Evolutionary conservation across 1,140 invertebrate species (phyloP).

Genomic region (Phenacoccus solenopsis): DNA sequence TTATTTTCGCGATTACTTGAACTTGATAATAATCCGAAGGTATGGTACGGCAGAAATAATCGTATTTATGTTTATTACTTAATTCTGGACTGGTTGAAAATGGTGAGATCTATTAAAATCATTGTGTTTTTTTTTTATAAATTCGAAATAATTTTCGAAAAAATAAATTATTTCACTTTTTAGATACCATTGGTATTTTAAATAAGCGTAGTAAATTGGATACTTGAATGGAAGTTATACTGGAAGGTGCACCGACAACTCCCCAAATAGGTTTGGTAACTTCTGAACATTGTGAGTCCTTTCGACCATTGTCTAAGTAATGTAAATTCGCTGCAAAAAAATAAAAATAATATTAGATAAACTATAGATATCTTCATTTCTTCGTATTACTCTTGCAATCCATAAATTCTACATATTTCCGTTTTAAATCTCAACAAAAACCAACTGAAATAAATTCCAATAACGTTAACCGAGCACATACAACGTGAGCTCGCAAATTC

Average conservation of each 20-base stretch:
- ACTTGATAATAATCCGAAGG: constrained; percentile 91
- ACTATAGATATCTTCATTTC: too few relatives aligned
- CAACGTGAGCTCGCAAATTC: too few relatives aligned
- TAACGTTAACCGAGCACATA: too few relatives aligned
- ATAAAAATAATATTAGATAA: too few relatives aligned
- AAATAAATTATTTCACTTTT: background rate
- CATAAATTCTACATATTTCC: too few relatives aligned
- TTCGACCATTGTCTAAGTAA: background rate
- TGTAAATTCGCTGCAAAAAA: background rate
- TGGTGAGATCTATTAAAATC: constrained; percentile 75
- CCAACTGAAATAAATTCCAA: too few relatives aligned
- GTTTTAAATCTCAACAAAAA: too few relatives aligned
- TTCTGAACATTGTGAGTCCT: constrained; percentile 53
- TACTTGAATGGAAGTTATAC: constrained; percentile 91
- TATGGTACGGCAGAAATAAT: constrained; percentile 88
- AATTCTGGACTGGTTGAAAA: constrained; percentile 91
- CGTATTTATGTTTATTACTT: constrained; percentile 88
- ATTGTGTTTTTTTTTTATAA: background rate
- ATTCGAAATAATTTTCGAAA: background rate
- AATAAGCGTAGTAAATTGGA: constrained; percentile 87
- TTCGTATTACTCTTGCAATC: too few relatives aligned
- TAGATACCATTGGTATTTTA: constrained; percentile 81
- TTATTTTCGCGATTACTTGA: constrained; percentile 87
- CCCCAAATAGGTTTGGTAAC: constrained; percentile 82
- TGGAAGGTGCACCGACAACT: constrained; percentile 88